Conservation (phyloP, 2,113 vertebrate species). For the Pelvicachromis taeniatus region DNA sequence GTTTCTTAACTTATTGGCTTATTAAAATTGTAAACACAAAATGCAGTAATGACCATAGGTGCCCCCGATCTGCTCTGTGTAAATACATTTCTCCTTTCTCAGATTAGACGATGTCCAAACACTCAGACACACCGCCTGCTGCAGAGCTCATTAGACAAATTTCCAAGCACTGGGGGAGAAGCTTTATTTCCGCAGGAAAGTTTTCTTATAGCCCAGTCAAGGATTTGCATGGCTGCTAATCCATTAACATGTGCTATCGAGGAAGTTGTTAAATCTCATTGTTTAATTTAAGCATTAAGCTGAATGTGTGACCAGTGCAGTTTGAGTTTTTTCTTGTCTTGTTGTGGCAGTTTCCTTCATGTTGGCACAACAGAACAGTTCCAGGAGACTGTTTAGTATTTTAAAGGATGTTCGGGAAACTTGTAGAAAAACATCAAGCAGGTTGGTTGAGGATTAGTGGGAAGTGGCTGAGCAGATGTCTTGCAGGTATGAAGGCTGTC, state of each 20-base stretch:
- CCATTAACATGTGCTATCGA: neutral
- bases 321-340: neutral
- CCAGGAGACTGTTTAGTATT: neutral
- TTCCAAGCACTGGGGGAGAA: neutral
- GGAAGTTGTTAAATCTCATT: neutral
- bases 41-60: neutral
- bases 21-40: neutral
- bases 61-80: neutral
- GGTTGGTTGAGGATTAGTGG: constrained; percentile 12
- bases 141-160: neutral
- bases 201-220: neutral
- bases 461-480: neutral
- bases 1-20: neutral
- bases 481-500: neutral
- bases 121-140: neutral
- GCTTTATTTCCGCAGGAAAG: neutral
- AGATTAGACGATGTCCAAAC: neutral
- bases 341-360: neutral
- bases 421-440: neutral
- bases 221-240: neutral
- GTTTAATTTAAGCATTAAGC: neutral
- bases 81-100: neutral
- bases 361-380: neutral
- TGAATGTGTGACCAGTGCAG: neutral
- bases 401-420: neutral